Base-by-base conservation (phyloP, 2,113 vertebrate species). In the Antigone vipio region DNA sequence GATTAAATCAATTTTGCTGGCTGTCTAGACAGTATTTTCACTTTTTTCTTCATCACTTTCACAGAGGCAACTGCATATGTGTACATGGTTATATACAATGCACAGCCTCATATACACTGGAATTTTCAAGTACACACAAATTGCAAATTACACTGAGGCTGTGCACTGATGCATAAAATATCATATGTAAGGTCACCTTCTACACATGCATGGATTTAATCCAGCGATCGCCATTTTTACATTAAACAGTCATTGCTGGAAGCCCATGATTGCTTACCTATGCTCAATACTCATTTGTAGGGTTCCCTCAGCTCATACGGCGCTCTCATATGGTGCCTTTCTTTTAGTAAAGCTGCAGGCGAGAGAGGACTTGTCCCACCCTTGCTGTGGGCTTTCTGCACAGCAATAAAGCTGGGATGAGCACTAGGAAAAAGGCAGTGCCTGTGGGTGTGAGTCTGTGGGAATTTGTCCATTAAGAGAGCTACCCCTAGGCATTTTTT, bases 391-490 rank as follows among this genome's bases (percentile, higher is more conserved):
- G 38, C 58, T 83, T n/a, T 64, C 58, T 88, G 74, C 35, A 60
- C 49, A 88, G 62, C 60, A 49, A 18, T 30, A 86, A 55, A 90
- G 59, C 56, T 53, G 47, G 32, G 64, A 45, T 32, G 35, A 86
- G 69, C 53, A 11, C 44, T 27, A n/a, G 3, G 9, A 9, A 30
- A 78, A 67, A 75, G 56, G 47, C 49, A 53, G 45, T 3, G 88
- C 76, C 80, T 58, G 21, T 67, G 83, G 55, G 49, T 35, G 11
- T 24, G 17, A 66, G 15, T 91, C 52, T 78, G n/a, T 49, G 76
- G 84, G 71, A 95, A 79, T 91, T 20, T 89, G 44, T 79, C 89
- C 94, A 94, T 93, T 94, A 92, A 69, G 26, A 53, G 69, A 92
- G 44, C 11, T 50, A 72, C n/a, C 86, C 18, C 0, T 6, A 32